Evolutionary conservation across 2,797 vertebrate genomes (phyloP).

Genomic region (Aplochiton taeniatus): DNA sequence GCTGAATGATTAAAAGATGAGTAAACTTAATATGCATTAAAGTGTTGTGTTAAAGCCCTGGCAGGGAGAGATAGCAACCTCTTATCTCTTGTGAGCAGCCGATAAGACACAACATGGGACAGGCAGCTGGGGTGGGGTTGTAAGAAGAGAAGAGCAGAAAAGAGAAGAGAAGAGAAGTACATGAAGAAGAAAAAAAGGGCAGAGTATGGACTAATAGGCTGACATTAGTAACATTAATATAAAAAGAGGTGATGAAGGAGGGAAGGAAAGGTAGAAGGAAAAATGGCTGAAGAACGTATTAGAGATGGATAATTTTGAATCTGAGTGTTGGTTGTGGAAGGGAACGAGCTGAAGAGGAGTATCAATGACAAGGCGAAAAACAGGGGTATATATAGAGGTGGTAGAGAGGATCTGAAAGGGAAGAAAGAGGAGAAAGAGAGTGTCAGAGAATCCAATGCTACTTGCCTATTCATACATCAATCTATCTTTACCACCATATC

Average conservation of each 20-base stretch:
- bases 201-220: not conserved
- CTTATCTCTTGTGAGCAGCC: slow-evolving; percentile 69
- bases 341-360: no score
- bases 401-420: no score
- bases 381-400: no score
- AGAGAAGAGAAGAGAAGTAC: slow-evolving; percentile 18
- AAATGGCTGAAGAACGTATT: slow-evolving; percentile 52
- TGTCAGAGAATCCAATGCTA: no score
- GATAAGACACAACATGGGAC: slow-evolving; percentile 75
- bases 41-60: slow-evolving; percentile 77
- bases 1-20: slow-evolving; percentile 74
- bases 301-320: slow-evolving; percentile 32
- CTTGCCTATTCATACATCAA: slow-evolving; percentile 49
- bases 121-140: slow-evolving; percentile 45
- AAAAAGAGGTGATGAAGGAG: slow-evolving; percentile 12
- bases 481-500: slow-evolving; percentile 28
- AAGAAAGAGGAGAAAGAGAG: no score
- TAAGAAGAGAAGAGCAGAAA: slow-evolving; percentile 21
- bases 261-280: slow-evolving; percentile 17
- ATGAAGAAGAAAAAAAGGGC: not conserved
- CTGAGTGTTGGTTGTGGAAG: no score
- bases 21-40: slow-evolving; percentile 82
- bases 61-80: slow-evolving; percentile 76
- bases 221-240: slow-evolving; percentile 21
- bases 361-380: no score